phyloP scores from a whole-genome alignment of 2,113 vertebrate genomes.

The Cyprinodon tularosa region DNA sequence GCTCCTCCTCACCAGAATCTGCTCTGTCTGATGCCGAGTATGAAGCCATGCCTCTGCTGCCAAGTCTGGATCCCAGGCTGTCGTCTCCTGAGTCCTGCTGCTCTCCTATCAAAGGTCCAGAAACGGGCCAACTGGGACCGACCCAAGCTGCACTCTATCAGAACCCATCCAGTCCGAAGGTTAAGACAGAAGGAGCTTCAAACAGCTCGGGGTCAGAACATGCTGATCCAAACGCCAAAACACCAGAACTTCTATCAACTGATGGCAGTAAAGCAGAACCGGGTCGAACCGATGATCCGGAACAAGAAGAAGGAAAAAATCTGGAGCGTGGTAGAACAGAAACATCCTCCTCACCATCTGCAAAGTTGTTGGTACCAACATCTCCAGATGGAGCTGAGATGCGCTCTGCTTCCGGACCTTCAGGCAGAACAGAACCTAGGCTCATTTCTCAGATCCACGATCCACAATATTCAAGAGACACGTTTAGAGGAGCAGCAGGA shows the following conservation, averaged over 20 bases:
- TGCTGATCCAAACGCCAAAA: not conserved
- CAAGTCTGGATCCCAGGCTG: slow-evolving; percentile 31
- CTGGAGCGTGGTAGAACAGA: not conserved
- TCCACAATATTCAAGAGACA: slow-evolving; percentile 69
- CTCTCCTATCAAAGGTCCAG: slow-evolving; percentile 19
- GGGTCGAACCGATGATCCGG: not conserved
- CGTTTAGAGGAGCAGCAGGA: slow-evolving; percentile 28
- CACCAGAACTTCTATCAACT: not conserved
- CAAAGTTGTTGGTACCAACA: not conserved
- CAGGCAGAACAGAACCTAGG: slow-evolving; percentile 28
- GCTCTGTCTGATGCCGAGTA: slow-evolving; percentile 40
- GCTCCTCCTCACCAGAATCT: slow-evolving; percentile 20
- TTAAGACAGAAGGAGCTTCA: not conserved
- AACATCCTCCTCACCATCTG: not conserved
- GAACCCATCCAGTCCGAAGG: not conserved
- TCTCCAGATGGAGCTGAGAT: not conserved
- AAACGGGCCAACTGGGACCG: not conserved
- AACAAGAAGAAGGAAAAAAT: no score
- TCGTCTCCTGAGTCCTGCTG: slow-evolving; percentile 52
- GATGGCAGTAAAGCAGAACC: not conserved
- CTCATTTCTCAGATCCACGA: slow-evolving; percentile 71
- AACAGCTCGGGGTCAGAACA: not conserved
- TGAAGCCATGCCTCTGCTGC: slow-evolving; percentile 15
- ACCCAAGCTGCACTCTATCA: not conserved
- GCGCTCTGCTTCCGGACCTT: slow-evolving; percentile 1